These are phyloP conservation scores for Astyanax mexicanus DNA, from an alignment of 2,797 vertebrate species.

Conservation along the genomic window DNA sequence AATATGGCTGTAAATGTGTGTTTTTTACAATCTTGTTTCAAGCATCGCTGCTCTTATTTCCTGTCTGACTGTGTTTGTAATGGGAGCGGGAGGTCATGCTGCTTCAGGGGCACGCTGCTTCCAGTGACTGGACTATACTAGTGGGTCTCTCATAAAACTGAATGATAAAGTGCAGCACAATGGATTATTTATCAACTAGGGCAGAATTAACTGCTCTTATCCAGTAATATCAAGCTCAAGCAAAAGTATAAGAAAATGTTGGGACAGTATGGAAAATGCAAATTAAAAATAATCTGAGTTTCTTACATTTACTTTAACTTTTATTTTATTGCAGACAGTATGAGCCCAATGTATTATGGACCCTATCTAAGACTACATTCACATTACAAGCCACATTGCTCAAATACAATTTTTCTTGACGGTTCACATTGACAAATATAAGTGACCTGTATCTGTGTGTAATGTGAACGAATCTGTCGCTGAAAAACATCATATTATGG, in stretches of 20 bases:
- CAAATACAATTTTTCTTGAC: no score
- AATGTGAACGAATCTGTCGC: no score
- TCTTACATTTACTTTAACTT: no score
- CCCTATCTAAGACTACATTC: no score
- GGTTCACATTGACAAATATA: no score
- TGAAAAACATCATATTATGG: no score
- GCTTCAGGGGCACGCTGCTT: constrained; percentile 38
- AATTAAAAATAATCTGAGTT: no score
- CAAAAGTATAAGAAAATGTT: not conserved
- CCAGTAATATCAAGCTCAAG: not conserved
- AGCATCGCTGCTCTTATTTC: constrained; percentile 53
- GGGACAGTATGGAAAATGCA: no score
- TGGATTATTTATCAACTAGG: not conserved
- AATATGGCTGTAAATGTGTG: constrained; percentile 37
- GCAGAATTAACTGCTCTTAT: not conserved
- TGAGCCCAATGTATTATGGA: no score
- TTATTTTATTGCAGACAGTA: no score
- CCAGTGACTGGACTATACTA: constrained; percentile 6
- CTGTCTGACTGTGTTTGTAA: constrained; percentile 46
- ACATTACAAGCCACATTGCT: no score
- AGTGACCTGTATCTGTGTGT: no score
- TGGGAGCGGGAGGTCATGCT: constrained; percentile 45
- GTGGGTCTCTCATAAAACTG: constrained; percentile 45
- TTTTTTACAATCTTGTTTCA: constrained; percentile 42
- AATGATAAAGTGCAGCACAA: constrained; percentile 23